Evolutionary conservation across 2,797 vertebrate species (phyloP).

Genomic region (Lindbergichthys nudifrons): DNA sequence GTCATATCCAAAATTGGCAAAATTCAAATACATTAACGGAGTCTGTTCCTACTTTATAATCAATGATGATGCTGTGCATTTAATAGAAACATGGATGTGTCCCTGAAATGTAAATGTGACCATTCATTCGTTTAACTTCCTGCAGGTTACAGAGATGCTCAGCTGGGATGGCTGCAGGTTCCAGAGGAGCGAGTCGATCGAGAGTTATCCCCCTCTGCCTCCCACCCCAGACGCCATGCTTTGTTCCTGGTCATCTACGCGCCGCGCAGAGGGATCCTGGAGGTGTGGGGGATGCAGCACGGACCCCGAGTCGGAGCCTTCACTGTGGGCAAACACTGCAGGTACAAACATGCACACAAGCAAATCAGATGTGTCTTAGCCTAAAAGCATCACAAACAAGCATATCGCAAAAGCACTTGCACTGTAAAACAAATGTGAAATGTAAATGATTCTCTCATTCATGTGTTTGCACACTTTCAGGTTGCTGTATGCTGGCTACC

Average conservation of each 20-base stretch:
- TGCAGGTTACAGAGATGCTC: conserved; percentile 96
- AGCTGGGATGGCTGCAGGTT: conserved; percentile 96
- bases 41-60: background rate
- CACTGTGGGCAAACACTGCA: conserved; percentile 97
- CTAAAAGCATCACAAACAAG: background rate
- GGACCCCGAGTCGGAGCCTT: conserved; percentile 96
- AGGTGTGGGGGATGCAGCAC: conserved; percentile 97
- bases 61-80: background rate
- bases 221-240: conserved; percentile 91
- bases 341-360: conserved; percentile 76
- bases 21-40: background rate
- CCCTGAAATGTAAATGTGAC: background rate
- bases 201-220: conserved; percentile 86
- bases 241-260: conserved; percentile 97
- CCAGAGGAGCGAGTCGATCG: conserved; percentile 91
- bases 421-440: no score
- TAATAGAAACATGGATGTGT: background rate
- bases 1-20: no score
- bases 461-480: conserved; percentile 72
- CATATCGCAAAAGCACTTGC: no score
- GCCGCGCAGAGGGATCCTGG: conserved; percentile 94
- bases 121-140: background rate
- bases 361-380: background rate
- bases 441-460: no score
- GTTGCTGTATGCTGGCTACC: conserved; percentile 95